Evolutionary conservation across 2,113 vertebrate genomes (phyloP).

Genomic region (Serilophus lunatus): DNA sequence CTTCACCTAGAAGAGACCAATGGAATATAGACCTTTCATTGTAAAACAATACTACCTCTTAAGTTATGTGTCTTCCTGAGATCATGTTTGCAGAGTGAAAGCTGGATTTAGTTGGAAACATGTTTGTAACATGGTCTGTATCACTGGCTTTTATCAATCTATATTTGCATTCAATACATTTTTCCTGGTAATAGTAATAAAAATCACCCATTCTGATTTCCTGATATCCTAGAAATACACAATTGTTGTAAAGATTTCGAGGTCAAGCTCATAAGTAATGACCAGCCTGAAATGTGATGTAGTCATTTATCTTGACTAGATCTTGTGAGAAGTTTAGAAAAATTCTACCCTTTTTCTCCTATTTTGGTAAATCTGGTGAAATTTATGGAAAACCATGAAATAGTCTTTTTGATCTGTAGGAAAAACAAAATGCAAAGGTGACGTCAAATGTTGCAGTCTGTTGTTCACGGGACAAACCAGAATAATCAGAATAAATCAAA

Average conservation of each 20-base stretch:
- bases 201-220: neutral
- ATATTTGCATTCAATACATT: neutral
- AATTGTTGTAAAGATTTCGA: neutral
- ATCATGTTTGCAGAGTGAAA: neutral
- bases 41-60: neutral
- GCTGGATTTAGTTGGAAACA: neutral
- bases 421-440: neutral
- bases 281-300: neutral
- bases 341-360: neutral
- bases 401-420: neutral
- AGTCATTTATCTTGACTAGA: neutral
- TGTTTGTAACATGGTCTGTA: neutral
- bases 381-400: neutral
- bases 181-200: neutral
- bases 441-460: neutral
- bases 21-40: neutral
- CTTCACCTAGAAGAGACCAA: neutral
- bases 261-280: neutral
- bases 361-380: neutral
- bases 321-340: neutral
- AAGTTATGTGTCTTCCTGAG: neutral
- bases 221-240: neutral
- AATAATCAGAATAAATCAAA: neutral
- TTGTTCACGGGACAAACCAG: neutral
- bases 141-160: neutral